A percentile compares a stretch with the other conserved stretches of the same genome.
Evolutionary conservation across 1,140 invertebrate species (phyloP).

Genomic region (Oncopeltus fasciatus): DNA sequence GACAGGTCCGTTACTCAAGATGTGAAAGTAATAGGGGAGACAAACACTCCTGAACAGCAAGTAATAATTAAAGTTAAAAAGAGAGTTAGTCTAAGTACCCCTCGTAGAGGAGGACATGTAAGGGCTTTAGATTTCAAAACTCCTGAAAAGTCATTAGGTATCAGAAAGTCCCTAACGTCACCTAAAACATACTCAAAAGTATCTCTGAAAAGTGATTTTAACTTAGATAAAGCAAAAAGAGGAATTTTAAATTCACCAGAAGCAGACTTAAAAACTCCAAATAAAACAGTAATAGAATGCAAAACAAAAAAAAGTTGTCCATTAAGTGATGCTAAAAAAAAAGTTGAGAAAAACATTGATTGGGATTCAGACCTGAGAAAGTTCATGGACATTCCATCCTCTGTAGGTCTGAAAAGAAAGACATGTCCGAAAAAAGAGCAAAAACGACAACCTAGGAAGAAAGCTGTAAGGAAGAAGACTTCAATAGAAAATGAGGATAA

Average conservation of each 20-base stretch:
- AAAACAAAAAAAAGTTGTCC: no score
- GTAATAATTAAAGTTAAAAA: no score
- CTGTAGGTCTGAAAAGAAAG: constrained; percentile 6
- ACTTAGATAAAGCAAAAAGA: not conserved
- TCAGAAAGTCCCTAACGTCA: constrained; percentile 6
- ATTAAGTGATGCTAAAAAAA: no score
- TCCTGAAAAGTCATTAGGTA: not conserved
- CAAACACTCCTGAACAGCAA: no score
- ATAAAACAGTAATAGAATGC: no score
- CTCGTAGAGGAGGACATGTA: constrained; percentile 12
- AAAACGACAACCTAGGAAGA: no score
- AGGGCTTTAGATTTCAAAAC: constrained; percentile 15
- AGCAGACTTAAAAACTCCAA: no score
- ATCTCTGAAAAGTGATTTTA: not conserved
- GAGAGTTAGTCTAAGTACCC: constrained; percentile 12
- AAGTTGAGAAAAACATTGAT: not conserved
- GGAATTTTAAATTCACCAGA: constrained; percentile 5
- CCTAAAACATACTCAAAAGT: constrained; percentile 8
- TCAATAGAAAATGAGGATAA: no score
- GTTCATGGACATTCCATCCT: constrained; percentile 9
- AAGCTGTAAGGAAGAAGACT: no score
- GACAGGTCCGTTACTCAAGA: no score
- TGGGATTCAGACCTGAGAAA: constrained; percentile 16
- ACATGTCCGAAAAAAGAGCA: not conserved
- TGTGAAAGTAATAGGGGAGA: no score